Percentiles rank a stretch among this genome's conserved stretches.
These are phyloP conservation scores for Pyrocoelia pectoralis DNA, from an alignment of 2,888 invertebrate species.

Conservation along the genomic window DNA sequence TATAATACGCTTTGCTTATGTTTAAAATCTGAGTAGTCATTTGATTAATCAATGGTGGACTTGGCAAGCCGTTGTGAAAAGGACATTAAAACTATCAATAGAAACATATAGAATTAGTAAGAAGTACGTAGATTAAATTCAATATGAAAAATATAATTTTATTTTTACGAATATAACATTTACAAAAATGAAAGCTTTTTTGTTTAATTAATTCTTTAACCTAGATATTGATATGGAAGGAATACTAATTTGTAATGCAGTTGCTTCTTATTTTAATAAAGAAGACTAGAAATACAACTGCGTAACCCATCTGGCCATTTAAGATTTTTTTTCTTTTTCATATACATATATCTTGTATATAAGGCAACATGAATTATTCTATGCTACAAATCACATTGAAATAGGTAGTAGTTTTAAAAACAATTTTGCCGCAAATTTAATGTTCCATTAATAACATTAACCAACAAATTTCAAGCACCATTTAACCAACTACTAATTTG, in stretches of 20 bases:
- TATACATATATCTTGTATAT: constrained; percentile 15
- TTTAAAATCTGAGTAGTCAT: no score
- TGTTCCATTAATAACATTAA: background rate
- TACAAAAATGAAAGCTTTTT: constrained; percentile 24
- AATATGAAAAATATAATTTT: constrained; percentile 20
- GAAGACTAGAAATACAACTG: constrained; percentile 18
- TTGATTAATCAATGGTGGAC: no score
- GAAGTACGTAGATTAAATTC: background rate
- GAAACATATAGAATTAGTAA: no score
- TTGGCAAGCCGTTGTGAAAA: no score
- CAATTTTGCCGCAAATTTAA: constrained; percentile 1
- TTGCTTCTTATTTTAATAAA: constrained; percentile 5
- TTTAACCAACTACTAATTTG: constrained; percentile 1
- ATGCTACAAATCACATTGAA: constrained; percentile 19
- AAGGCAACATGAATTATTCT: constrained; percentile 25
- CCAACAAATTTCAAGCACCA: constrained; percentile 3
- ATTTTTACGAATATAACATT: constrained; percentile 23
- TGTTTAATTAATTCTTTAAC: constrained; percentile 8
- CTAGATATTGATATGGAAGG: constrained; percentile 28
- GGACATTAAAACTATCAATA: no score
- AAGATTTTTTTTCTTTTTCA: background rate
- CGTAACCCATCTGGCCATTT: constrained; percentile 10
- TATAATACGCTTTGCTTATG: no score
- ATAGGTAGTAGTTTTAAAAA: constrained; percentile 6
- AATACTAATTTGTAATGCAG: constrained; percentile 27